phyloP scores from a whole-genome alignment of 2,113 vertebrate species.

The Lota lota region DNA sequence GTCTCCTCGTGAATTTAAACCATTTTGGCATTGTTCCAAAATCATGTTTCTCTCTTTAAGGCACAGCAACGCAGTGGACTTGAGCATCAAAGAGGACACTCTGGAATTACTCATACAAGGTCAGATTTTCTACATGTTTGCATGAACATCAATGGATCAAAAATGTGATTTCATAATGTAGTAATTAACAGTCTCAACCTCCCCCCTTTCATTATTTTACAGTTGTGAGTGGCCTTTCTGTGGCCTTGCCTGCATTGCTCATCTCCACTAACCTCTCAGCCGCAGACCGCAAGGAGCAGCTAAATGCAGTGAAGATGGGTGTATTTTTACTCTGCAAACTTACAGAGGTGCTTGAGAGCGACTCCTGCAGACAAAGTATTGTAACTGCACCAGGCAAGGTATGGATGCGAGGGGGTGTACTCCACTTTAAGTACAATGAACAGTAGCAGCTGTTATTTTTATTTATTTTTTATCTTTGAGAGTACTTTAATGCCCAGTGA shows the following conservation, averaged over 20 bases:
- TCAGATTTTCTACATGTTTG: slow-evolving; percentile 30
- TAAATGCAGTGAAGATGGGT: slow-evolving; percentile 92
- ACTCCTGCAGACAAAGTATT: slow-evolving; percentile 70
- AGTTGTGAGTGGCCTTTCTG: slow-evolving; percentile 83
- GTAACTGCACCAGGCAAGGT: slow-evolving; percentile 71
- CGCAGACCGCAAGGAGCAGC: slow-evolving; percentile 77
- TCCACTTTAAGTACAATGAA: not conserved
- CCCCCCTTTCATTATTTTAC: slow-evolving; percentile 2
- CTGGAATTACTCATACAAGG: slow-evolving; percentile 86
- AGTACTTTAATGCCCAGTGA: slow-evolving; percentile 50
- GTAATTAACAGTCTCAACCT: not conserved
- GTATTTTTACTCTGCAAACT: slow-evolving; percentile 86
- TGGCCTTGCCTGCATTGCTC: slow-evolving; percentile 77
- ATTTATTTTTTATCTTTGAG: not conserved
- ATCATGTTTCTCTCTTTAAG: slow-evolving; percentile 51
- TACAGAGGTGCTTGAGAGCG: slow-evolving; percentile 81
- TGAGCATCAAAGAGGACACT: slow-evolving; percentile 80
- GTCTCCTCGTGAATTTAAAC: too few relatives aligned
- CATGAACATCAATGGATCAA: not conserved
- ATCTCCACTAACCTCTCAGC: slow-evolving; percentile 61
- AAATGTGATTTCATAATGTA: not conserved
- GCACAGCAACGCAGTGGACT: slow-evolving; percentile 73
- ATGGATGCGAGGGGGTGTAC: slow-evolving; percentile 22
- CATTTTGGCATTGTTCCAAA: not conserved
- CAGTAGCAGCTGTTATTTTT: not conserved